Evolutionary conservation across 2,888 invertebrate genomes (phyloP), one percentile per base, ranked within the genome.

Genomic region (Cyclophora albipunctata): DNA sequence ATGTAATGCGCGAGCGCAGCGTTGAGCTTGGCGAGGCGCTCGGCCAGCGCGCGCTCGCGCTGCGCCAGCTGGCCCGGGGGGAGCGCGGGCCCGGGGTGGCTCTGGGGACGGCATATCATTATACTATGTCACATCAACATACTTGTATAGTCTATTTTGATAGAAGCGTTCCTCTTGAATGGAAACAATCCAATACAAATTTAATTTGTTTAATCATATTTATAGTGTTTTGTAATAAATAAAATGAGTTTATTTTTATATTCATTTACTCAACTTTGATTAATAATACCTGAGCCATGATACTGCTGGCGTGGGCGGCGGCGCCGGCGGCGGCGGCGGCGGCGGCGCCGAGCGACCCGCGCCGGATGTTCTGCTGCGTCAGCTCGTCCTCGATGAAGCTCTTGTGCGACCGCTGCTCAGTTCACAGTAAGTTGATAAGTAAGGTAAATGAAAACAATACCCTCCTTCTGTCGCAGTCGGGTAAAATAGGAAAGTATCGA

Each of bases 351-450:
- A 78, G 75, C 0, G 85, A 84, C 0, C 80, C 79, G 2, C 81
- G 69, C 0, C 79, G 73, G 0, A 80, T 54, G 0, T 64, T 64
- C 2, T 67, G 71, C 51, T 75, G 76, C 0, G 69, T 67, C 50
- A 65, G 64, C 46, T 86, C 86, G 43, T 82, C 82, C 0, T 70
- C 74, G 3, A 75, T 77, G 62, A 86, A 81, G 41, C 85, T 84
- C 41, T 71, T 62, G 0, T 81, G 77, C 0, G 82, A 81, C 2
- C 70, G 66, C 85, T 86, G 58, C 34, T 2, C 37, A 37, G 37
- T 37, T 1, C 5, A 37, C 37, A 37, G 37, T 37, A 37, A 37
- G 7, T 47, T 41, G 40, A 20, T 5, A 45, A 34, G 35, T 45
- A 40, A 41, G 42, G 6, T 34, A 40, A 35, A 20, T 20, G 20